A percentile compares a stretch with the other conserved stretches of the same genome.
These are phyloP conservation scores for Scaptomyza flava DNA, from an alignment of 2,888 invertebrate genomes.

Conservation along the genomic window DNA sequence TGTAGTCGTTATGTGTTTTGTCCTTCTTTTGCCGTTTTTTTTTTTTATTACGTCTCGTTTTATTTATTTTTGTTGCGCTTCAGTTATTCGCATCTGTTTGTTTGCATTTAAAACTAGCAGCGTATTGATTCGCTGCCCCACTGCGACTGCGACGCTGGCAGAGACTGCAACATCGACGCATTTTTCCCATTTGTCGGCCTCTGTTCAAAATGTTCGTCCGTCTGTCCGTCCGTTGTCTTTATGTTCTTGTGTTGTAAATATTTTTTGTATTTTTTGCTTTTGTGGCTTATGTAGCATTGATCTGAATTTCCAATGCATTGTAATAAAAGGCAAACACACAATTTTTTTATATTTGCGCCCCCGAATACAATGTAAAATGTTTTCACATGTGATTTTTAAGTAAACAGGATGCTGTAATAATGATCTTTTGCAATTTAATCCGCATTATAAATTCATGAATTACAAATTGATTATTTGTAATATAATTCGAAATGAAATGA, in stretches of 20 bases:
- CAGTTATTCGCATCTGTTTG: conserved; percentile 37
- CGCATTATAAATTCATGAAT: not conserved
- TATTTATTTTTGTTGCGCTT: conserved; percentile 17
- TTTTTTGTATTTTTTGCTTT: conserved; percentile 20
- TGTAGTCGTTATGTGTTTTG: conserved; percentile 28
- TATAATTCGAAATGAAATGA: not conserved
- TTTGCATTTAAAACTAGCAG: conserved; percentile 51
- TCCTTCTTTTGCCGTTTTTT: conserved; percentile 9
- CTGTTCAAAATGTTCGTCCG: conserved; percentile 22
- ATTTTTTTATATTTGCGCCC: not conserved
- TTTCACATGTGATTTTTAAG: conserved; percentile 1
- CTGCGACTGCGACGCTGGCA: conserved; percentile 22
- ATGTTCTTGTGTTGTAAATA: conserved; percentile 17
- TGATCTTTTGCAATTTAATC: not conserved
- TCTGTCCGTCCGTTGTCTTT: conserved; percentile 12
- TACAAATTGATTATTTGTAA: not conserved
- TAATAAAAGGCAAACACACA: conserved; percentile 4
- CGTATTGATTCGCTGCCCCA: conserved; percentile 67
- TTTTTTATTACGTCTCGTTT: conserved; percentile 10
- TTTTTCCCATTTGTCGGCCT: conserved; percentile 61
- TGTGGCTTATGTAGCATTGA: conserved; percentile 41
- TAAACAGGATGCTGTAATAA: conserved; percentile 3
- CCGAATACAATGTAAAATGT: not conserved
- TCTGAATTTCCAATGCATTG: conserved; percentile 27
- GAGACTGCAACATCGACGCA: conserved; percentile 52